Evolutionary conservation across 2,113 vertebrate species (phyloP), one percentile per base, ranked within the genome.

Genomic region (Rhinoderma darwinii): DNA sequence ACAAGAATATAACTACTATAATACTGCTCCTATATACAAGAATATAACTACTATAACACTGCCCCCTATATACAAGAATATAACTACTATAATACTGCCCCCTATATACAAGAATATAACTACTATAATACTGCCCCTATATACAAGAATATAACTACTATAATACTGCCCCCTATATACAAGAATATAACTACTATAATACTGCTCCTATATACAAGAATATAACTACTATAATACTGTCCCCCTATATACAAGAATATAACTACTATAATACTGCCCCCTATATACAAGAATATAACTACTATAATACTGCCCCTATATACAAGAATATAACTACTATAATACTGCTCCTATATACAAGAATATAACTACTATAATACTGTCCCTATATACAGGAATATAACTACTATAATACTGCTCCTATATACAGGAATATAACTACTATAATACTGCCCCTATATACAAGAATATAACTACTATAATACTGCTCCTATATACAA

Each of bases 251-350:
- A 66, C 63, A 66, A 66, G 27, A 66, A 66, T 70, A 70, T 70
- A 70, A 70, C 66, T 70, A 70, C 66, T 70, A 70, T 70, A 70
- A 70, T 70, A 70, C 66, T 70, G 32, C 66, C 2, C n/a, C 66
- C 66, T 70, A 70, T 70, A 15, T 70, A 70, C 66, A 70, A 37
- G 66, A 44, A 43, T 43, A 44, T 44, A 44, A 44, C 41, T 47
- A 39, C 61, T 66, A 66, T 70, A 70, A 70, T 76, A 47, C 76
- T 78, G 10, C 50, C 5, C 66, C 66, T 70, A 70, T 70, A 15
- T 70, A 70, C 66, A 70, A 37, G 66, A 70, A 70, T 70, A 70
- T 70, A 70, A 70, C 66, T 70, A 37, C 66, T 70, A 70, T 70
- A 70, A 70, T 70, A 70, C 66, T 70, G 32, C 30, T n/a, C 66